Percentiles rank a stretch among this genome's conserved stretches.
These are phyloP conservation scores for Hafferia zeledoni DNA, from an alignment of 2,797 vertebrate genomes.

Conservation along the genomic window DNA sequence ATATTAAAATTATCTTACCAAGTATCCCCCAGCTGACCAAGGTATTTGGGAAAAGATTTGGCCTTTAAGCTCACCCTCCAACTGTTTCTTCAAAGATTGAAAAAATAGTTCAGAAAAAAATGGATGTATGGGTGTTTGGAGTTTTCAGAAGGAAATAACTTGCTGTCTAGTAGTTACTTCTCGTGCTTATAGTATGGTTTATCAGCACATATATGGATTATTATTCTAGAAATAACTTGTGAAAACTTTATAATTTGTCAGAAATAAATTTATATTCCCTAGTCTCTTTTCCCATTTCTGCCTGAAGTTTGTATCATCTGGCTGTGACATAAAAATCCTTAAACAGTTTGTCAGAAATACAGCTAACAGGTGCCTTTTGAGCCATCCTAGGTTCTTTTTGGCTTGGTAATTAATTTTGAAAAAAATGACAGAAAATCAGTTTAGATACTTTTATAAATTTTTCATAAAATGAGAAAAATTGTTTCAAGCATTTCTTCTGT, in stretches of 20 bases:
- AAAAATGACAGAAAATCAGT: not conserved
- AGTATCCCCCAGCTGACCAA: not conserved
- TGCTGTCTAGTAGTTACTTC: not conserved
- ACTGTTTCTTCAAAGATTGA: not conserved
- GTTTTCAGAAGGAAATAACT: not conserved
- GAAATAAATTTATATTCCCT: not conserved
- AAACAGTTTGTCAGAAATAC: not conserved
- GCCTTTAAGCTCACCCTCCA: not conserved
- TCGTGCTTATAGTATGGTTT: not conserved
- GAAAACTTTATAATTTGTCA: not conserved
- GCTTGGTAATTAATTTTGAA: not conserved
- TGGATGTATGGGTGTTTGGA: not conserved
- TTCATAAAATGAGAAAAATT: not conserved
- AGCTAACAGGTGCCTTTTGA: not conserved
- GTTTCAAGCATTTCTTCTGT: not conserved
- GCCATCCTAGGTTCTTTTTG: not conserved
- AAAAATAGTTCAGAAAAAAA: not conserved
- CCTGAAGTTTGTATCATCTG: not conserved
- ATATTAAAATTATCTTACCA: not conserved
- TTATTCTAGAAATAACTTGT: not conserved
- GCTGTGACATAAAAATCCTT: not conserved
- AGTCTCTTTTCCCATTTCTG: not conserved
- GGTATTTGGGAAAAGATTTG: not conserved
- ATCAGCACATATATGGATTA: accelerated
- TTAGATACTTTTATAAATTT: not conserved